Base-by-base conservation (phyloP, 2,888 invertebrate species). In the Operophtera brumata region DNA sequence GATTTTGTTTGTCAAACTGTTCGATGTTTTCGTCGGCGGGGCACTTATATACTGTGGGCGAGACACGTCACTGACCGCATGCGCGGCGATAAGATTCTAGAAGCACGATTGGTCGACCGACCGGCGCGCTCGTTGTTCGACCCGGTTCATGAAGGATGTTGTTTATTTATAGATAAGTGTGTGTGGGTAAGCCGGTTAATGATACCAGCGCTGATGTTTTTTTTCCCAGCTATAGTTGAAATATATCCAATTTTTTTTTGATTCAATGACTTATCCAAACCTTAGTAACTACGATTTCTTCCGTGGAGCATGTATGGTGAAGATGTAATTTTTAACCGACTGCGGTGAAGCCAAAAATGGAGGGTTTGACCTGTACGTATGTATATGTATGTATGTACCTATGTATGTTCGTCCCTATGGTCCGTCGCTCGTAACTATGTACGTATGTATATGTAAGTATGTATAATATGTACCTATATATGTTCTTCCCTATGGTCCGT, bases 1-100 rank as follows among this genome's bases (percentile, higher is more conserved):
- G 69, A 67, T 75, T 75, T 75, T 74, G 75, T 79, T 73, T 68
- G 59, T 75, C 76, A 67, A 71, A 84, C 78, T 87, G 81, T 73
- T 79, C 62, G 72, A 34, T 61, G 62, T 58, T 66, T 56, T 59
- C 65, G 62, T 61, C 56, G 30, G 73, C 65, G 67, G 54, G 47
- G 57, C 50, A 75, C 47, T 86, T 90, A 64, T 88, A 89, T 85
- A 89, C 69, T 54, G 70, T 37, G 67, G 57, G 58, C 54, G 71
- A 50, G 76, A 77, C 82, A 84, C 89, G 89, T 87, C 88, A 84
- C 75, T 84, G 86, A 85, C 86, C 89, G 90, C 85, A 83, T 85
- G 86, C 88, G 86, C 87, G 89, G 79, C 84, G 86, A 86, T 84
- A 84, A 80, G 59, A 67, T 82, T 83, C 80, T 78, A 70, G 83